Conservation (phyloP, 2,797 vertebrate species). For the Hypotaenidia philippensis region DNA sequence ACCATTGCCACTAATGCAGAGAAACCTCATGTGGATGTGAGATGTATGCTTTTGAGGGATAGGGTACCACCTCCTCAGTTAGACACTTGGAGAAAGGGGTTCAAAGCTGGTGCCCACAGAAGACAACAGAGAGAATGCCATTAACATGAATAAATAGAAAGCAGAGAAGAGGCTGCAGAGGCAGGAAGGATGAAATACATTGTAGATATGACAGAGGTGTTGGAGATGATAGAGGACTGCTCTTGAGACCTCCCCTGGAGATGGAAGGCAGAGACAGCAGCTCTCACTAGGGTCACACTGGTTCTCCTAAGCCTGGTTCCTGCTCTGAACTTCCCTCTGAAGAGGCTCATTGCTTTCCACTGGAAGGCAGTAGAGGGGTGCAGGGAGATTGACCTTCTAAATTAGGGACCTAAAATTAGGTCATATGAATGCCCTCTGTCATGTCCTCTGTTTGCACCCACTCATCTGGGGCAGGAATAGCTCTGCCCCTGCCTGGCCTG, state of each 20-base stretch:
- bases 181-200: not conserved
- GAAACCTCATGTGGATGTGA: not conserved
- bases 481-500: not conserved
- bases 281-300: not conserved
- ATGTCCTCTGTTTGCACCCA: not conserved
- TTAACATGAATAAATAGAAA: not conserved
- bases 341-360: not conserved
- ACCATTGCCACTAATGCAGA: not conserved
- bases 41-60: not conserved
- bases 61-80: not conserved
- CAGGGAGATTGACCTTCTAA: not conserved
- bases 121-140: not conserved
- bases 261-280: not conserved
- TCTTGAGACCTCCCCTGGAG: not conserved
- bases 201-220: not conserved
- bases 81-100: not conserved
- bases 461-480: conserved; percentile 47
- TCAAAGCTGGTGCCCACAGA: not conserved
- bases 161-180: not conserved
- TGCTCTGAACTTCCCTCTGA: not conserved
- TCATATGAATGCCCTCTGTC: conserved; percentile 21
- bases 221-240: not conserved
- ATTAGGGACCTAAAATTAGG: not conserved
- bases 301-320: not conserved
- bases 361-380: not conserved